Conservation (phyloP, 2,888 invertebrate genomes). For the Agonopterix subpropinquella region DNA sequence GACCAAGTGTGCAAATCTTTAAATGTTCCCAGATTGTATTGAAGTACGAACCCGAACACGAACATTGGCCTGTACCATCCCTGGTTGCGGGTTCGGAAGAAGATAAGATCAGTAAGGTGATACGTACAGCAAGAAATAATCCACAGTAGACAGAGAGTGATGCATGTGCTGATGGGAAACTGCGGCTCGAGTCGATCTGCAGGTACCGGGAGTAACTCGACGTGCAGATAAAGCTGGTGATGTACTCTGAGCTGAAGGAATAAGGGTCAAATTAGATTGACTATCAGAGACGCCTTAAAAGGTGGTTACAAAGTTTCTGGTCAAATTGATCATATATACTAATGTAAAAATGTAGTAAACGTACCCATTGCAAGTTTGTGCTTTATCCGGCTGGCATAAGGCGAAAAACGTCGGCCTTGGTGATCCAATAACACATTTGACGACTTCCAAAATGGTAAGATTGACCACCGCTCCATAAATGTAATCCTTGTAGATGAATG, state of each 20-base stretch:
- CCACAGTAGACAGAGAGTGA: conserved; percentile 81
- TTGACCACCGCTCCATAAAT: conserved; percentile 78
- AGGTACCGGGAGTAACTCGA: conserved; percentile 75
- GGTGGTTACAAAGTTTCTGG: no score
- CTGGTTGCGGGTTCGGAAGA: no score
- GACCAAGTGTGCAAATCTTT: no score
- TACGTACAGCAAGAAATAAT: conserved; percentile 78
- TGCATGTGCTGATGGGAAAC: conserved; percentile 87
- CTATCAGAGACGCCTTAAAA: no score
- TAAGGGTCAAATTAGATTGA: conserved; percentile 2
- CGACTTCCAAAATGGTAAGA: conserved; percentile 76
- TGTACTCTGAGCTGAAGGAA: conserved; percentile 67
- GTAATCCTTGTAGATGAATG: conserved; percentile 76
- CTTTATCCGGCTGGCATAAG: conserved; percentile 80
- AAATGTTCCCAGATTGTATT: no score
- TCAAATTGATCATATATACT: no score
- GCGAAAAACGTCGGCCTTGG: conserved; percentile 86
- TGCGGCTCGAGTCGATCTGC: conserved; percentile 78
- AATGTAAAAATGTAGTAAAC: conserved; percentile 9
- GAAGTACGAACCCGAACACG: no score
- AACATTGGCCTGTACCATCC: no score
- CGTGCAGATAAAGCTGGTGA: conserved; percentile 79
- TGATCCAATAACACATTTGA: conserved; percentile 81
- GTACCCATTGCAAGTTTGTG: conserved; percentile 77
- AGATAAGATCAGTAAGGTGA: background rate